Evolutionary conservation across 2,797 vertebrate species (phyloP).

Genomic region (Hapalemur alaotrensis): DNA sequence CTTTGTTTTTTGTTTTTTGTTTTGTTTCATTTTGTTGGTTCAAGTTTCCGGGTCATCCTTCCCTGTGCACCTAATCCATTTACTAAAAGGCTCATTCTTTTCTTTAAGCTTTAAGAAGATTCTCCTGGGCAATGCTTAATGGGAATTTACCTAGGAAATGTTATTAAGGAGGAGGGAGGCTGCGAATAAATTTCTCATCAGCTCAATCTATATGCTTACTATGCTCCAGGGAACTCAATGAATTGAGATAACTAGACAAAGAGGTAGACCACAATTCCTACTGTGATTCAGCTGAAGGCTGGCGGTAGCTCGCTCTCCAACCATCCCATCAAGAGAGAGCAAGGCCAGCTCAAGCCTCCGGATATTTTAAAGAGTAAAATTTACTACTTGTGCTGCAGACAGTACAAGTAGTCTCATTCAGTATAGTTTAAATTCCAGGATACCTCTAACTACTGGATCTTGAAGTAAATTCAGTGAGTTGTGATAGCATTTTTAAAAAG

Average conservation of each 20-base stretch:
- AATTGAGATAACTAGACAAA: background rate
- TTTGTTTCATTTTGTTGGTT: background rate
- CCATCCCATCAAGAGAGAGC: background rate
- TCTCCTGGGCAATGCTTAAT: constrained; percentile 26
- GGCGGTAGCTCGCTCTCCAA: fast-evolving
- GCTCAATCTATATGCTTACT: background rate
- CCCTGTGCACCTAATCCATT: background rate
- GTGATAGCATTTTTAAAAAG: background rate
- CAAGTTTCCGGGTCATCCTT: background rate
- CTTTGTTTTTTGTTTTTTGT: background rate
- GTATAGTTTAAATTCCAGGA: background rate
- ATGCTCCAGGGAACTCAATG: background rate
- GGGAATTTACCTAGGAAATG: constrained; percentile 56
- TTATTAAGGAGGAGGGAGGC: background rate
- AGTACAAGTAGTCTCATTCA: background rate
- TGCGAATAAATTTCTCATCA: background rate
- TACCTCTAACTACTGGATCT: background rate
- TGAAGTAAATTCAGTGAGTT: background rate
- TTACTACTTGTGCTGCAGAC: background rate
- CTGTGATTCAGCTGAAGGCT: background rate
- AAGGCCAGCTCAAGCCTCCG: background rate
- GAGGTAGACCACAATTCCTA: background rate
- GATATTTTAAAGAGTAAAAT: background rate
- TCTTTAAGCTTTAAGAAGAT: background rate
- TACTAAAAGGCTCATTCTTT: background rate